Base-by-base conservation (phyloP, 2,888 invertebrate genomes). In the Dynastes maya region DNA sequence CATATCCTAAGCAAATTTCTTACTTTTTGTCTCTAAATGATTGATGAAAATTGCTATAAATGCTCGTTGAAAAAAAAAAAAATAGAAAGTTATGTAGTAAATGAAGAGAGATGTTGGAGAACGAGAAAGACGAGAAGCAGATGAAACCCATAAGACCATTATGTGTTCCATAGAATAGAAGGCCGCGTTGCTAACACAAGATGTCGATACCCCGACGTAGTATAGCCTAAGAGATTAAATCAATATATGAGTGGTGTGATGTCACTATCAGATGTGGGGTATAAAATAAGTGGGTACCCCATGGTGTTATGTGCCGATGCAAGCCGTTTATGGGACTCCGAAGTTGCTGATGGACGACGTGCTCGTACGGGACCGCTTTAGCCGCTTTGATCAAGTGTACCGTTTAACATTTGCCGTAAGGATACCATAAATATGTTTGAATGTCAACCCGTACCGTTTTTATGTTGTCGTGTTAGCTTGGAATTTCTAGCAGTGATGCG, bases 401-500 rank as follows among this genome's bases (percentile, higher is more conserved):
- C 81, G 82, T 84, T 85, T 86, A 86, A 85, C 85, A 85, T 83
- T 85, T 83, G 82, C 83, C 83, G 84, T 85, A 85, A 86, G 86
- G 85, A 85, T 86, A 85, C 84, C 87, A 85, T 87, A 87, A 87
- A 87, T 86, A 86, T 86, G 86, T 86, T 86, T 77, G 83, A 82
- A 83, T 86, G 86, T 86, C 86, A 86, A 85, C 84, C 77, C 79
- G 80, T 64, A 61, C 78, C 13, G 72, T 77, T 76, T 87, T 86
- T 86, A 86, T 86, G 85, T 85, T 85, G 86, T 86, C 85, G 86
- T 83, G 86, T 86, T 71, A 71, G 49, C 61, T 71, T 70, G 77
- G 68, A 77, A 77, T 77, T 71, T 70, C 68, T 77, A 55, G 77
- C 71, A 68, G 61, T 68, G 63, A 71, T 49, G 61, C 68, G 55